Evolutionary conservation across 2,797 vertebrate genomes (phyloP), one percentile per base, ranked within the genome.

Genomic region (Alfaro cultratus): DNA sequence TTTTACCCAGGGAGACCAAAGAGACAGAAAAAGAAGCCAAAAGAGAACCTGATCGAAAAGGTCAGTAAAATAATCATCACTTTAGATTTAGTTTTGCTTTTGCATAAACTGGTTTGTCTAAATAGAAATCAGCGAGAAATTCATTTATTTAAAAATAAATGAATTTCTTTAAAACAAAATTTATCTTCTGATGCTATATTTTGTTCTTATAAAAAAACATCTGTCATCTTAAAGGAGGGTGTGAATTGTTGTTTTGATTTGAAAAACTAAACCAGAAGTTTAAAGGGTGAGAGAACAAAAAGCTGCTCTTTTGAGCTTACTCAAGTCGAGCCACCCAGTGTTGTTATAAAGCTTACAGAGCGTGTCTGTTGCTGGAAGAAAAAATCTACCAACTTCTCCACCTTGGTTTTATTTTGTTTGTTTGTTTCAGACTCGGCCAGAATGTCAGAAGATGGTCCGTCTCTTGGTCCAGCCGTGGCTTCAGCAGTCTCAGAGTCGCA

Each of bases 1-100:
- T 95, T 86, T 97, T 96, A 78, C 93, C 87, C 55, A 97, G 96
- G 84, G 97, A 99, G 94, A 96, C 96, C 96, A 99, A 98, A 97
- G 97, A 99, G 80, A 93, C 94, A 1, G 96, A 97, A 72, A 92
- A 94, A 80, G 90, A 93, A 72, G 82, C 88, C 79, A 96, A 91
- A 89, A 95, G 94, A 84, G 96, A 97, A 41, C 88, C 90, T 4
- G 95, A 97, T 84, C 94, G 95, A 86, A 90, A 94, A 43, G 94
- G 96, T 95, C 26, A 73, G 88, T 43, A 5, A 1, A 70, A 36
- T 5, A 7, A 43, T 45, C 1, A 47, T 16, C 21, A 29, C 9
- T 53, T 53, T 29, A 41, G 13, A 46, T 18, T 64, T 16, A 31
- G 51, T 36, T 12, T 2, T 71, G 8, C 3, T 13, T 45, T 34